A percentile compares a stretch with the other conserved stretches of the same genome.
phyloP scores from a whole-genome alignment of 2,888 invertebrate species.

The Acronicta psi region DNA sequence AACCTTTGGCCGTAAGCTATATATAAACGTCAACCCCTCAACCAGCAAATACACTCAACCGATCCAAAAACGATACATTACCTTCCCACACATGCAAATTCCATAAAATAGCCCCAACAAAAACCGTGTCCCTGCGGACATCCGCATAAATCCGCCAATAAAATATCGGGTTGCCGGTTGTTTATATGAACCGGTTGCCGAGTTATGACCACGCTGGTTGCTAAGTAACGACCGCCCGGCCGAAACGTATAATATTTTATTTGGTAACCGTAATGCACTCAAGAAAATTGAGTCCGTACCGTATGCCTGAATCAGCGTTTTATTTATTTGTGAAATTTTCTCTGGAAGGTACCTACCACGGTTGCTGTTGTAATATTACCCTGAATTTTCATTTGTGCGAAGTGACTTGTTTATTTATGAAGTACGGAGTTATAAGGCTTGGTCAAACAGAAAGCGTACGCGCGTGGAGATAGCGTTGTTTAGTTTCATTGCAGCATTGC shows the following conservation, averaged over 20 bases:
- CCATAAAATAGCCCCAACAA: constrained; percentile 58
- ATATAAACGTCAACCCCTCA: constrained; percentile 5
- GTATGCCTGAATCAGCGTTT: constrained; percentile 58
- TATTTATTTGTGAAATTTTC: constrained; percentile 47
- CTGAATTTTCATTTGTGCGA: constrained; percentile 48
- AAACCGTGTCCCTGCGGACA: constrained; percentile 61
- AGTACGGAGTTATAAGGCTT: constrained; percentile 12
- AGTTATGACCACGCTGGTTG: constrained; percentile 65
- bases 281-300: constrained; percentile 75
- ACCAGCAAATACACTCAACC: constrained; percentile 15
- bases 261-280: constrained; percentile 73
- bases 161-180: constrained; percentile 67
- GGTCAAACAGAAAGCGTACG: no score
- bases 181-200: constrained; percentile 63
- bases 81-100: constrained; percentile 51
- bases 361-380: constrained; percentile 32
- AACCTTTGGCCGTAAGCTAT: not conserved
- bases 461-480: no score
- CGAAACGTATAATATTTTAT: constrained; percentile 66
- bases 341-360: constrained; percentile 16
- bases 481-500: no score
- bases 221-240: constrained; percentile 47
- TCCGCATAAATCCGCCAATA: constrained; percentile 67
- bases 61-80: constrained; percentile 45
- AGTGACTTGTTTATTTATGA: constrained; percentile 50